phyloP scores from a whole-genome alignment of 2,888 invertebrate species.

The Amphiduros pacificus region DNA sequence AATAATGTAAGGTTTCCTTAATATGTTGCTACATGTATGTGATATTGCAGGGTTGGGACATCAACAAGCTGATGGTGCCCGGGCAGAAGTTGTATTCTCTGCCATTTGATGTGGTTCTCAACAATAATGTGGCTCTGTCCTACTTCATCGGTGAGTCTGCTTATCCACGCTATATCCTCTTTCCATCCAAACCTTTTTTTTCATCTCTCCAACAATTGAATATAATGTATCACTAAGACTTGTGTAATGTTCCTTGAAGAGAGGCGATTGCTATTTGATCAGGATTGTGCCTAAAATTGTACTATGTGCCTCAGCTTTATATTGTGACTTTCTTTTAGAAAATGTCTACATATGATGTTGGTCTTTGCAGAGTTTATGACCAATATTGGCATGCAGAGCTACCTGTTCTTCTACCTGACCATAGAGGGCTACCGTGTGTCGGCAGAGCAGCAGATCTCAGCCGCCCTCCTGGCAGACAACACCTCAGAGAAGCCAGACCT shows the following conservation, averaged over 20 bases:
- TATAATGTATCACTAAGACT: too few relatives aligned
- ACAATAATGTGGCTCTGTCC: constrained; percentile 75
- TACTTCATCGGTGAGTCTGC: constrained; percentile 64
- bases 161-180: neutral
- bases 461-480: constrained; percentile 33
- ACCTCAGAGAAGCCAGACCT: constrained; percentile 43
- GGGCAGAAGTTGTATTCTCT: constrained; percentile 62
- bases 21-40: constrained; percentile 29
- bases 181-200: too few relatives aligned
- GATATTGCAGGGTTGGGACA: constrained; percentile 34
- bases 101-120: constrained; percentile 73
- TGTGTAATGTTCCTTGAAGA: too few relatives aligned
- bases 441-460: constrained; percentile 70
- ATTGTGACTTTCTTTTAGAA: too few relatives aligned
- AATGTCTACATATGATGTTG: too few relatives aligned
- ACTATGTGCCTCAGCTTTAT: too few relatives aligned
- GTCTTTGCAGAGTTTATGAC: constrained; percentile 69
- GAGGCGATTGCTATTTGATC: too few relatives aligned
- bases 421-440: constrained; percentile 71
- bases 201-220: too few relatives aligned
- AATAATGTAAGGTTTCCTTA: too few relatives aligned
- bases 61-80: constrained; percentile 26
- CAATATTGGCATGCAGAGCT: constrained; percentile 71
- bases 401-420: constrained; percentile 78
- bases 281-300: too few relatives aligned